These are phyloP conservation scores for Drosophila fulvimacula DNA, from an alignment of 2,888 invertebrate species.

Conservation along the genomic window DNA sequence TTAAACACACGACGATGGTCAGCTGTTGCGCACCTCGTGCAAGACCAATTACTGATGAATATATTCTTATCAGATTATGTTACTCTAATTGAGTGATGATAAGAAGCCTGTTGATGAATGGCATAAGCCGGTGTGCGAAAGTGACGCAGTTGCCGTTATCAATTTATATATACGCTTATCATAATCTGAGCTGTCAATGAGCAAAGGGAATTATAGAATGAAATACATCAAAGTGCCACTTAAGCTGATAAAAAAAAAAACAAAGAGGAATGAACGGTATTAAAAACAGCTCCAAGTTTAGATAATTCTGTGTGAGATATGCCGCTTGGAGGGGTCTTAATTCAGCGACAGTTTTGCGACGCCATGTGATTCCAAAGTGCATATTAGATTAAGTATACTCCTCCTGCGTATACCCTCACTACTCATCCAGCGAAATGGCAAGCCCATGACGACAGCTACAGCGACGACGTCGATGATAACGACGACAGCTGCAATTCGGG, in stretches of 20 bases:
- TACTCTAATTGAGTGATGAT: not conserved
- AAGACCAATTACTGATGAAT: not conserved
- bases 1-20: not conserved
- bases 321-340: not conserved
- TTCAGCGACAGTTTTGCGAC: not conserved
- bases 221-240: constrained; percentile 12
- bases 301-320: not conserved
- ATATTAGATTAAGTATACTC: constrained; percentile 15
- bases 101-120: constrained; percentile 7
- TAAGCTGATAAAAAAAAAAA: constrained; percentile 16
- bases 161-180: constrained; percentile 1
- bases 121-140: not conserved
- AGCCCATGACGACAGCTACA: constrained; percentile 18
- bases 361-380: constrained; percentile 7
- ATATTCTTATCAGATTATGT: not conserved
- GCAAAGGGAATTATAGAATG: not conserved
- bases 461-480: constrained; percentile 36
- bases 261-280: not conserved
- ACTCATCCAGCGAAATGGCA: constrained; percentile 26
- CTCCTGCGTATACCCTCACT: constrained; percentile 17
- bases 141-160: constrained; percentile 10
- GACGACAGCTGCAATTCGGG: constrained; percentile 55
- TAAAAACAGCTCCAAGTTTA: not conserved
- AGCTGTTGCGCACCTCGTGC: not conserved
- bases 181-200: constrained; percentile 35